Evolutionary conservation across 92 coral and sea anemone genomes (phyloP), one percentile per base, ranked within the genome.

Genomic region (Epizoanthus stellaris): DNA sequence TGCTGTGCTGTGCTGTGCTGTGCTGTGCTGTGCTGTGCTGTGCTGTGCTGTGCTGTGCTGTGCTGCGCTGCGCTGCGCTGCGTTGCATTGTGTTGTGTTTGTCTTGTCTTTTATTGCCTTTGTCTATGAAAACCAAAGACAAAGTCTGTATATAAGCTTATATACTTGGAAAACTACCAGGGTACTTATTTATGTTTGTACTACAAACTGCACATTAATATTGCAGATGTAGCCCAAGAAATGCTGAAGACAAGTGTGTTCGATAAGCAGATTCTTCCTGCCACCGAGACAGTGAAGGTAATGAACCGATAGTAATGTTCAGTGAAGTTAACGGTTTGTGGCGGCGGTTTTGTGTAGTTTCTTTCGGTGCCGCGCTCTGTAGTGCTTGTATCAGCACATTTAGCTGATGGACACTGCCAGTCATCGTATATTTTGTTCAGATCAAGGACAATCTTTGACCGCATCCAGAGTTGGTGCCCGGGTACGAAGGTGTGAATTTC

Each of bases 261-360:
- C 63, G 94, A 91, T 56, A 86, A 89, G 63, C 97, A 93, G 80
- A 89, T 93, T 87, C 81, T 87, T 0, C 88, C 92, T 20, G 73
- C 87, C 23, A 86, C 85, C 47, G 97, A 93, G 53, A 87, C 89
- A 23, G 85, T 88, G 39, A 87, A 84, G 91, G 97, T 93, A 77
- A 60, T 65, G 17, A 63, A 52, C 23, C 1, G 14, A 30, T 19
- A 80, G 42, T 30, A 30, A 80, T 14, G 10, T 59, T 6, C 1
- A 25, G 6, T n/a, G 52, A 45, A 11, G 52, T 4, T 45, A 45
- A 5, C 10, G 5, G 49, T 45, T 5, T 45, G 8, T 23, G 25
- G 25, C 25, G 25, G 25, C 25, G 0, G 25, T 23, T 23, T 23
- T 23, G 25, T 23, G 25, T 23, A 23, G 25, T 0, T 23, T 0